Conservation (phyloP, 2,797 vertebrate genomes). For the Parambassis ranga region DNA sequence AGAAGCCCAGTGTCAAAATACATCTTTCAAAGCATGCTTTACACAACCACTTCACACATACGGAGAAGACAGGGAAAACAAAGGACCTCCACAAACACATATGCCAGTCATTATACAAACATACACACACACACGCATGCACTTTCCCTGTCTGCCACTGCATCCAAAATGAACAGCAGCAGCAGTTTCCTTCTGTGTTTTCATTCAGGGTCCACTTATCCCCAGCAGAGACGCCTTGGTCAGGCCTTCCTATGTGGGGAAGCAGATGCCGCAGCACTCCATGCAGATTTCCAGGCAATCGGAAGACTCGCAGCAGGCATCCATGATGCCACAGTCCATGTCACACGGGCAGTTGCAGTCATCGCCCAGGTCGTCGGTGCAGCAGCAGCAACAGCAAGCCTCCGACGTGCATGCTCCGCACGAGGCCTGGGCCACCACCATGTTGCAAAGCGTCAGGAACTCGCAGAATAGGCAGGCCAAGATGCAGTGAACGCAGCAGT, state of each 20-base stretch:
- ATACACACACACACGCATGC: neutral
- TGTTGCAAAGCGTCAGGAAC: slow-evolving; percentile 96
- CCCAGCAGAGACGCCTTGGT: neutral
- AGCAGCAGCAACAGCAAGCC: slow-evolving; percentile 94
- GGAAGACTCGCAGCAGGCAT: slow-evolving; percentile 96
- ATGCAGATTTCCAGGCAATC: slow-evolving; percentile 99
- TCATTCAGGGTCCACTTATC: slow-evolving; percentile 25
- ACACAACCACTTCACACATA: slow-evolving; percentile 15
- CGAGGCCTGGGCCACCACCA: slow-evolving; percentile 91
- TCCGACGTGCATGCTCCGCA: slow-evolving; percentile 91
- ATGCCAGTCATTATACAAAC: slow-evolving; percentile 4
- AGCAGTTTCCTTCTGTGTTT: slow-evolving; percentile 41
- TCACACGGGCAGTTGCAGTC: slow-evolving; percentile 96
- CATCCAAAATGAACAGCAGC: slow-evolving; percentile 45
- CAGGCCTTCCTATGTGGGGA: slow-evolving; percentile 83
- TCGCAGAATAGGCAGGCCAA: slow-evolving; percentile 98
- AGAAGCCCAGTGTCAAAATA: slow-evolving; percentile 63
- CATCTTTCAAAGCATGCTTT: slow-evolving; percentile 27
- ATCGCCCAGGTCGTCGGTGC: slow-evolving; percentile 90
- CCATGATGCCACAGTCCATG: slow-evolving; percentile 98
- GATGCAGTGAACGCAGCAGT: slow-evolving; percentile 98
- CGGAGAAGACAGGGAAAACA: slow-evolving; percentile 14
- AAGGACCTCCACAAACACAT: slow-evolving; percentile 11
- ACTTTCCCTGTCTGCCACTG: slow-evolving; percentile 21
- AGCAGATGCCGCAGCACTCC: slow-evolving; percentile 99